These are phyloP conservation scores for Trachelus iudaicus DNA, from an alignment of 2,888 invertebrate genomes.

Conservation along the genomic window DNA sequence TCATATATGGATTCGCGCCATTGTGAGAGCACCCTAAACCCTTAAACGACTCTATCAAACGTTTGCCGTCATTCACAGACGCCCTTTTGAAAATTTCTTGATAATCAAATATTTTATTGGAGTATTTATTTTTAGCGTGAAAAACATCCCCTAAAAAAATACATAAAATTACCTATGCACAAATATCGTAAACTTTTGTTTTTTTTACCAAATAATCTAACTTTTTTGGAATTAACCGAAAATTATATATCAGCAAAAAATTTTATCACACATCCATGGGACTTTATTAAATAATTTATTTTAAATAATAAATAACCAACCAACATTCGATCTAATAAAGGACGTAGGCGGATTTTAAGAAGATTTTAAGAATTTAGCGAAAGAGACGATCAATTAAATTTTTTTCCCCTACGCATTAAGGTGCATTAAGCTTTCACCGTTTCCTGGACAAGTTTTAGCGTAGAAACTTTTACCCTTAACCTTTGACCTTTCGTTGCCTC, in stretches of 20 bases:
- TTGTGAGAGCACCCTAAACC: not conserved
- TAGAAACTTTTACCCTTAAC: not conserved
- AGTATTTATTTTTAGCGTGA: not conserved
- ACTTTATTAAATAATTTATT: too few relatives aligned
- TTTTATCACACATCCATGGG: too few relatives aligned
- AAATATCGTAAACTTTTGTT: too few relatives aligned
- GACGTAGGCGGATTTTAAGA: too few relatives aligned
- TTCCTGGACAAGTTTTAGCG: not conserved
- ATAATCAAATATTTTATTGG: too few relatives aligned
- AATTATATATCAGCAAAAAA: too few relatives aligned
- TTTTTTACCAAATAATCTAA: too few relatives aligned
- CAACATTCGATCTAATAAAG: too few relatives aligned
- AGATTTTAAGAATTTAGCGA: not conserved
- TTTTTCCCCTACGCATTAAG: not conserved
- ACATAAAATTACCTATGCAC: too few relatives aligned
- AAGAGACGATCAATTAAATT: not conserved
- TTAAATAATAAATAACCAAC: too few relatives aligned
- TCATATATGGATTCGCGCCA: not conserved
- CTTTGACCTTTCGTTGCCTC: not conserved
- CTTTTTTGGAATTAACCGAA: too few relatives aligned
- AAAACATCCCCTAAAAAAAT: too few relatives aligned
- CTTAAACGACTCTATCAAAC: not conserved
- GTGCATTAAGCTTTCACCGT: not conserved
- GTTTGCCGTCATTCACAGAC: not conserved
- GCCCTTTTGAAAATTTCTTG: not conserved